These are phyloP conservation scores for Chrysodeixis includens DNA, from an alignment of 2,888 invertebrate genomes.

Conservation along the genomic window DNA sequence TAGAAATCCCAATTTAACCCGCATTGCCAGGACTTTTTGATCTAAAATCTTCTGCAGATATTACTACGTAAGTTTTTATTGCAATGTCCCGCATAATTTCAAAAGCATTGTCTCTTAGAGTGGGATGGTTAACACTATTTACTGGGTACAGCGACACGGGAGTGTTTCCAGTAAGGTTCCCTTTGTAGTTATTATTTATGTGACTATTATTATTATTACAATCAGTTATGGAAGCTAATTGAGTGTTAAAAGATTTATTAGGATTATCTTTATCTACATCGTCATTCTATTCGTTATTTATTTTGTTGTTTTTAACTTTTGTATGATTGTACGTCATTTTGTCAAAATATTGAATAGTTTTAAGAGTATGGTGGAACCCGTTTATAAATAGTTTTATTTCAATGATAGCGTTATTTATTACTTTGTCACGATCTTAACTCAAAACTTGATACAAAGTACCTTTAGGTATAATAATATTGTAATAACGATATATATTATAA, in stretches of 20 bases:
- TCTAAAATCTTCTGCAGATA: no score
- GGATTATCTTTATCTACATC: not conserved
- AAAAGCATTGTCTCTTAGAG: slow-evolving; percentile 22
- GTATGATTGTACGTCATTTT: no score
- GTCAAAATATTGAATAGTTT: no score
- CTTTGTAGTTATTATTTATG: slow-evolving; percentile 40
- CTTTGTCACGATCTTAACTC: not conserved
- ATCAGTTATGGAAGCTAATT: not conserved
- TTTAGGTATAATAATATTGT: not conserved
- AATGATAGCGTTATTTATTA: not conserved
- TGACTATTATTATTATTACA: slow-evolving; percentile 31
- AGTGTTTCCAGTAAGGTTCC: slow-evolving; percentile 31
- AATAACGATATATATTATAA: not conserved
- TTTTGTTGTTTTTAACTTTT: no score
- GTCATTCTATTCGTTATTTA: no score
- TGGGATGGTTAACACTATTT: slow-evolving; percentile 30
- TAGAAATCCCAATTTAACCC: no score
- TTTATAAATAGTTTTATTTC: no score
- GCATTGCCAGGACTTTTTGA: no score
- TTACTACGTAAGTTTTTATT: not conserved
- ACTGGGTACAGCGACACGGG: slow-evolving; percentile 24
- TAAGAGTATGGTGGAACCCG: no score
- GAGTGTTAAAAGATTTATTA: not conserved
- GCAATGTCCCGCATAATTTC: not conserved
- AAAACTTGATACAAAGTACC: not conserved